phyloP scores from a whole-genome alignment of 2,888 invertebrate species.

The Onchidella celtica region DNA sequence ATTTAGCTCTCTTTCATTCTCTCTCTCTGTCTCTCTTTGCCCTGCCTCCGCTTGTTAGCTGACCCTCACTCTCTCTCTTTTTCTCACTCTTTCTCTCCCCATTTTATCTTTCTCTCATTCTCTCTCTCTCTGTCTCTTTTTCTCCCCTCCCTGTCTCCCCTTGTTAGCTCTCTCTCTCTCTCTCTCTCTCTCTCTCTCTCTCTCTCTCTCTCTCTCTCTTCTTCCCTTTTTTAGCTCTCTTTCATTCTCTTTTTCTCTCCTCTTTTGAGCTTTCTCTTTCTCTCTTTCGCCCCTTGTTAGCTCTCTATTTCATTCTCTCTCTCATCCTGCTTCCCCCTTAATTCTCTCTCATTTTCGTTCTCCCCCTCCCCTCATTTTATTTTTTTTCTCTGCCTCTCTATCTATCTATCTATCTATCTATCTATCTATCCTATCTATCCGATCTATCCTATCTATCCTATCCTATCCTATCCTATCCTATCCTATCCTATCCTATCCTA shows the following conservation, averaged over 20 bases:
- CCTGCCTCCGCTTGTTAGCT: too few species aligned
- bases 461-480: constrained; percentile 34
- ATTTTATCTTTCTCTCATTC: background rate
- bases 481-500: constrained; percentile 34
- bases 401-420: background rate
- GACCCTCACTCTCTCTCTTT: background rate
- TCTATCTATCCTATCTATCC: constrained; percentile 18
- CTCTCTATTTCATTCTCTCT: background rate
- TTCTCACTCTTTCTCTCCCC: background rate
- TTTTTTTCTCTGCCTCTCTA: background rate
- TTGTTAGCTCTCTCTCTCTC: background rate
- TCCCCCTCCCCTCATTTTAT: background rate
- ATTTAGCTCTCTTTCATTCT: too few species aligned
- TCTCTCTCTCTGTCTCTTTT: background rate
- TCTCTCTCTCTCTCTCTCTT: background rate
- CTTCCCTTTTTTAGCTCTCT: background rate
- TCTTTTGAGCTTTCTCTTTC: too few species aligned
- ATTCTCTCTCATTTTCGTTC: background rate
- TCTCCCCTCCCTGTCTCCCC: too few species aligned
- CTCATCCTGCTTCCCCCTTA: background rate
- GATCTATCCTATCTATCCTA: constrained; percentile 29
- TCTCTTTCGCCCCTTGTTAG: background rate
- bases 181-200: background rate
- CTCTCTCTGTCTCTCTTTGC: too few species aligned
- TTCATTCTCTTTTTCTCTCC: background rate